Conservation (phyloP, 2,113 vertebrate species). For the Ammodytes marinus region DNA sequence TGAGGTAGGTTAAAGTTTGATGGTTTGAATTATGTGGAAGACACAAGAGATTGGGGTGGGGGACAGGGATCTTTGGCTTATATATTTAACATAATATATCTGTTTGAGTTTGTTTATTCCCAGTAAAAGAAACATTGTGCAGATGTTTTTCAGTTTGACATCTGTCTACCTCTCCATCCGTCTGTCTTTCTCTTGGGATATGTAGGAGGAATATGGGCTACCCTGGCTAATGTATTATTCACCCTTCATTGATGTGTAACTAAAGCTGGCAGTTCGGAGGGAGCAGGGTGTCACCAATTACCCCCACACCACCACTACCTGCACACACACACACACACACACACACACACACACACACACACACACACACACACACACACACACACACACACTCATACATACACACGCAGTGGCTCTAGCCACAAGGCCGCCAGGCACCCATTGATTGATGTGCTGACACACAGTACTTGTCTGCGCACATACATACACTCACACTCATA, state of each 20-base stretch:
- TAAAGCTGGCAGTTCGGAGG: conserved; percentile 76
- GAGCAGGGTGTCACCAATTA: conserved; percentile 73
- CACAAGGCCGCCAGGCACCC: conserved; percentile 69
- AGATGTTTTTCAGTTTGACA: conserved; percentile 46
- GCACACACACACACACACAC: conserved; percentile 41
- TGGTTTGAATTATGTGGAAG: conserved; percentile 26
- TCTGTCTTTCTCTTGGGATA: conserved; percentile 44
- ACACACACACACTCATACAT: conserved; percentile 29
- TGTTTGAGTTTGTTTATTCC: neutral
- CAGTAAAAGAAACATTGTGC: conserved; percentile 3
- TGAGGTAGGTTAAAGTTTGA: conserved; percentile 29
- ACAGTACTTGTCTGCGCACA: conserved; percentile 39
- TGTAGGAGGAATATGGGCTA: conserved; percentile 53
- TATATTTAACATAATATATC: neutral
- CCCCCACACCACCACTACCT: conserved; percentile 55
- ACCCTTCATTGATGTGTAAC: conserved; percentile 85
- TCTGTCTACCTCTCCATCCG: conserved; percentile 23
- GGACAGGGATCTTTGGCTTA: neutral
- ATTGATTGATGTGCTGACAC: conserved; percentile 80
- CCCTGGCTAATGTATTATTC: conserved; percentile 84
- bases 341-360: conserved; percentile 24
- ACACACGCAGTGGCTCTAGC: conserved; percentile 54
- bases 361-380: conserved; percentile 47
- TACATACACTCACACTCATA: neutral
- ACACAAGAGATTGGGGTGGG: conserved; percentile 15